Percentiles rank a stretch among this genome's conserved stretches.
Conservation (phyloP, 2,888 invertebrate genomes). For the Ormyrus rosae region DNA sequence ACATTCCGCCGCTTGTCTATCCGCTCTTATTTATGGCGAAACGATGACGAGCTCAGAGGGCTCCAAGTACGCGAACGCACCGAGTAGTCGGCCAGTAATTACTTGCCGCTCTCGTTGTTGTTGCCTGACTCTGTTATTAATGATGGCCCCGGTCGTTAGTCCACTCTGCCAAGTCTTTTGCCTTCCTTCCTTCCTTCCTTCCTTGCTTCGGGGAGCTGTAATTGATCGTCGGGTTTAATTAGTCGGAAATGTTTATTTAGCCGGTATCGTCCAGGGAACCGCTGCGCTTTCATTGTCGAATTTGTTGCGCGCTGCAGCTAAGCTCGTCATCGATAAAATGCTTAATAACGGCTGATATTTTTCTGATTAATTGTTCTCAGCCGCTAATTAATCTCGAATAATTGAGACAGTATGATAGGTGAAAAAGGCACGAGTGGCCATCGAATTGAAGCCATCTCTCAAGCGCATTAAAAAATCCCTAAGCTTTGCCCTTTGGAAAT, state of each 20-base stretch:
- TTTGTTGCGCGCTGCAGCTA: no score
- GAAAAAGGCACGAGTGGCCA: no score
- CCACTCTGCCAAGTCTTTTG: conserved; percentile 11
- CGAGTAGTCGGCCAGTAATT: conserved; percentile 39
- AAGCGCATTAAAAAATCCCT: conserved; percentile 21
- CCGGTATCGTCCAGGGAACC: no score
- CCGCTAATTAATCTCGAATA: no score
- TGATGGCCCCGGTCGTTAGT: conserved; percentile 51
- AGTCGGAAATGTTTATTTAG: conserved; percentile 52
- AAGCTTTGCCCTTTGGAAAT: conserved; percentile 25
- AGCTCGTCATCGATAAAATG: no score
- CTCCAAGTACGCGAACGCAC: neutral
- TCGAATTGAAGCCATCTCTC: neutral
- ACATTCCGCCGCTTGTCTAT: conserved; percentile 14
- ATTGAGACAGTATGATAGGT: no score
- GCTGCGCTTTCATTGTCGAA: neutral
- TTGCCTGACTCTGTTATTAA: conserved; percentile 47
- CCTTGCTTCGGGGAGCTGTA: conserved; percentile 15
- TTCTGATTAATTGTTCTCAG: no score
- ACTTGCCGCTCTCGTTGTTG: conserved; percentile 33
- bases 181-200: neutral
- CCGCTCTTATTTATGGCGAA: conserved; percentile 52
- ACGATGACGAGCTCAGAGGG: conserved; percentile 46
- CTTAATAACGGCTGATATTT: no score
- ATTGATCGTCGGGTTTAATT: conserved; percentile 52